Percentiles rank a stretch among this genome's conserved stretches.
Evolutionary conservation across 2,113 vertebrate species (phyloP).

Genomic region (Synodontis membranacea): DNA sequence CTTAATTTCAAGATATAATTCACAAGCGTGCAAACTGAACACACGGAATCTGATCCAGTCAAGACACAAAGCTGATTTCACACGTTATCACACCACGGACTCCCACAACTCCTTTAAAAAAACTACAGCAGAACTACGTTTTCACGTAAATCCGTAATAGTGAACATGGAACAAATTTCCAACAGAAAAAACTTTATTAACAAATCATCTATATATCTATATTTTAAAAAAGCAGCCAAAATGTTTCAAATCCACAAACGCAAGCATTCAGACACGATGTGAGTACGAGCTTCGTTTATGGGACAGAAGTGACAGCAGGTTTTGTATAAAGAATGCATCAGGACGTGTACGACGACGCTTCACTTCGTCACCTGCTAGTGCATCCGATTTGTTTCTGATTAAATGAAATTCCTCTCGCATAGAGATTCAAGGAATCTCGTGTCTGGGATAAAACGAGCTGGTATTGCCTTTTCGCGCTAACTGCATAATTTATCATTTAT

Average conservation of each 20-base stretch:
- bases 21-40: neutral
- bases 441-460: slow-evolving; percentile 33
- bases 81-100: neutral
- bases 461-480: slow-evolving; percentile 62
- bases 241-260: slow-evolving; percentile 32
- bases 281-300: neutral
- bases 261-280: neutral
- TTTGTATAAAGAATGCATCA: slow-evolving; percentile 32
- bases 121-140: neutral
- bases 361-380: neutral
- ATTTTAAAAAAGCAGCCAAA: slow-evolving; percentile 33
- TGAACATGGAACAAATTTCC: neutral
- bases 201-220: slow-evolving; percentile 27
- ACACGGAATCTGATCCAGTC: neutral
- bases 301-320: neutral
- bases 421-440: neutral
- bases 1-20: neutral
- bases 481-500: slow-evolving; percentile 58
- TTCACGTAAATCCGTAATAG: neutral
- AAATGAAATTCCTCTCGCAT: neutral
- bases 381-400: neutral
- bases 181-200: slow-evolving; percentile 36
- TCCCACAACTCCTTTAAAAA: neutral
- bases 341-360: slow-evolving; percentile 28
- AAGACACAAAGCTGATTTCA: neutral